Conservation (phyloP, 2,113 vertebrate genomes). For the Sebastes schlegelii region DNA sequence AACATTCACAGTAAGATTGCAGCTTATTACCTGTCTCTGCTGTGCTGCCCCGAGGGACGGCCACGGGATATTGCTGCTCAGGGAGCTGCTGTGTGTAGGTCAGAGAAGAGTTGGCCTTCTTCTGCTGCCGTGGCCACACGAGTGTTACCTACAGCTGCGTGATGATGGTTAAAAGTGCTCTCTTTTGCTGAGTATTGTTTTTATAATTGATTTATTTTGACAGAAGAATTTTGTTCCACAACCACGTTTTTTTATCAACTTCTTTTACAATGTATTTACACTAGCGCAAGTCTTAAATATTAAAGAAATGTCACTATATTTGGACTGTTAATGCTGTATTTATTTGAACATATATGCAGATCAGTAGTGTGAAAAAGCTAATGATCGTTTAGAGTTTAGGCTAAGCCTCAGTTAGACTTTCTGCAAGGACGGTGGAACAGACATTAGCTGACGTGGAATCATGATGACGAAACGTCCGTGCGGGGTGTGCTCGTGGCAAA, state of each 20-base stretch:
- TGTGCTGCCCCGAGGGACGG: conserved; percentile 47
- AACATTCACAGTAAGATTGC: conserved; percentile 66
- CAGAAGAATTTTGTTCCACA: background rate
- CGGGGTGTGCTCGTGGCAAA: too few relatives aligned
- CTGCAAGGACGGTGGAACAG: too few relatives aligned
- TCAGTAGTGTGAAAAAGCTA: too few relatives aligned
- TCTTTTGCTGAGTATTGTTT: background rate
- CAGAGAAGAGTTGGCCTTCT: conserved; percentile 35
- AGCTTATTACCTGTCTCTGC: conserved; percentile 71
- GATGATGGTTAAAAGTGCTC: background rate
- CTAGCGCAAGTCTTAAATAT: background rate
- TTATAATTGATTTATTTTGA: background rate
- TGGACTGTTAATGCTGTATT: too few relatives aligned
- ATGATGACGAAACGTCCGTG: too few relatives aligned
- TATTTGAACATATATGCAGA: too few relatives aligned
- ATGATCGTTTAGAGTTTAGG: too few relatives aligned
- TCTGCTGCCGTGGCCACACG: conserved; percentile 1
- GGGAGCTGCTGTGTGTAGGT: conserved; percentile 57
- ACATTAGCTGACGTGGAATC: too few relatives aligned
- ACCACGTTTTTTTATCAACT: background rate
- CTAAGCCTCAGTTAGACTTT: too few relatives aligned
- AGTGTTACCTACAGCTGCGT: conserved; percentile 1
- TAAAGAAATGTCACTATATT: background rate
- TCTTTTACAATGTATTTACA: background rate
- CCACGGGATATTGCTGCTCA: conserved; percentile 57